A percentile compares a stretch with the other conserved stretches of the same genome.
Conservation (phyloP, 2,797 vertebrate genomes). For the Leptatherina wallacei region DNA sequence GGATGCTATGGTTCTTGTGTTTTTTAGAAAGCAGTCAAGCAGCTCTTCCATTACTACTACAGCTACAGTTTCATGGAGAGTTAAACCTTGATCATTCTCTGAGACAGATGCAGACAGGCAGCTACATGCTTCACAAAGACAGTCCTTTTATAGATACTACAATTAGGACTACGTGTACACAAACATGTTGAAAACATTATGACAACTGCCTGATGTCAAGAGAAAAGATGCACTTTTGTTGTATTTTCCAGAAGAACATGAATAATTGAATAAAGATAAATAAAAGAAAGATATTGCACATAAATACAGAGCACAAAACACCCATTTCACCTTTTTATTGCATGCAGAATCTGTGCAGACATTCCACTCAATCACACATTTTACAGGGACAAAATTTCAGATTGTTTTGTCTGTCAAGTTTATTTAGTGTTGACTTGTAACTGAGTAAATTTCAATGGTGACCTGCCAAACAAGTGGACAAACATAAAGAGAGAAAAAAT, state of each 20-base stretch:
- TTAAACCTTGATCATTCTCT: neutral
- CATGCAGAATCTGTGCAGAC: neutral
- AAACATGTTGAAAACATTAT: neutral
- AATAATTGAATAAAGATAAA: neutral
- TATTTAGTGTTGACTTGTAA: neutral
- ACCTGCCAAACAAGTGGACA: neutral
- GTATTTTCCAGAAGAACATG: neutral
- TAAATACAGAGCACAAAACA: neutral
- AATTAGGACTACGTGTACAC: slow-evolving; percentile 6
- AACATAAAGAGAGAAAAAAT: neutral
- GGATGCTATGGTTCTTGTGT: neutral
- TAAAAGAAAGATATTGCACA: neutral
- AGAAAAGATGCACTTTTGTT: neutral
- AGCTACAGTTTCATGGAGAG: neutral
- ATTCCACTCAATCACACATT: neutral
- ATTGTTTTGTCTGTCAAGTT: neutral
- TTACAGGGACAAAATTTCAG: neutral
- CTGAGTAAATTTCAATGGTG: neutral
- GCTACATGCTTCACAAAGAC: neutral
- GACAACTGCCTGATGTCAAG: neutral
- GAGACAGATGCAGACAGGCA: neutral
- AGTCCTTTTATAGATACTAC: neutral
- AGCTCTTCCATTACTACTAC: neutral
- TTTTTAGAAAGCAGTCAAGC: slow-evolving; percentile 5
- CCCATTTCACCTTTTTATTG: neutral